A percentile compares a stretch with the other conserved stretches of the same genome.
These are phyloP conservation scores for Montipora capricornis DNA, from an alignment of 64 coral and sea anemone species.

Conservation along the genomic window DNA sequence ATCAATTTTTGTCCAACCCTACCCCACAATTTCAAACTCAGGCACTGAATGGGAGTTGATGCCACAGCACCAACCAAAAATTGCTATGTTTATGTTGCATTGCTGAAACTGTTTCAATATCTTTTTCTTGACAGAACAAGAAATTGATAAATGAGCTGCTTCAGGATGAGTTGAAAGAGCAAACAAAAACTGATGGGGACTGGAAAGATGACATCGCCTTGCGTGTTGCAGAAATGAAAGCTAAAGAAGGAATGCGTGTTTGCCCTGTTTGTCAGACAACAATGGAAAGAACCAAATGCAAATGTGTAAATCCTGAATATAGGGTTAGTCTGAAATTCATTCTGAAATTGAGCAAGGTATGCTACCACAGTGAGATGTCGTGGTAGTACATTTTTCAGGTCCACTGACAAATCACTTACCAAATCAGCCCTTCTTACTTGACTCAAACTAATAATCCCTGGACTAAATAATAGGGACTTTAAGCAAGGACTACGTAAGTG, in stretches of 20 bases:
- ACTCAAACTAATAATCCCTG: background rate
- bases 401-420: background rate
- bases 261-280: constrained; percentile 58
- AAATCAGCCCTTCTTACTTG: background rate
- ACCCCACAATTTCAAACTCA: too few species aligned
- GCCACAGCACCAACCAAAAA: too few species aligned
- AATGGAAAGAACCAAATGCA: constrained; percentile 53
- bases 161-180: background rate
- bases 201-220: background rate
- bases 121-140: background rate
- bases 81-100: background rate
- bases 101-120: too few species aligned
- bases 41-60: too few species aligned
- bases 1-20: too few species aligned
- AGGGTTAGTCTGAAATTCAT: constrained; percentile 36
- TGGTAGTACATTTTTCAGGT: background rate
- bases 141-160: background rate
- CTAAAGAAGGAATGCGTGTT: constrained; percentile 31
- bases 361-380: background rate
- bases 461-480: background rate
- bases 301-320: constrained; percentile 60
- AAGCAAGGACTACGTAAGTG: too few species aligned
- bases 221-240: background rate
- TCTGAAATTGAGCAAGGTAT: constrained; percentile 41
- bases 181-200: too few species aligned